A percentile compares a stretch with the other conserved stretches of the same genome.
Conservation (phyloP, 2,888 invertebrate species). For the Synanthedon tipuliformis region DNA sequence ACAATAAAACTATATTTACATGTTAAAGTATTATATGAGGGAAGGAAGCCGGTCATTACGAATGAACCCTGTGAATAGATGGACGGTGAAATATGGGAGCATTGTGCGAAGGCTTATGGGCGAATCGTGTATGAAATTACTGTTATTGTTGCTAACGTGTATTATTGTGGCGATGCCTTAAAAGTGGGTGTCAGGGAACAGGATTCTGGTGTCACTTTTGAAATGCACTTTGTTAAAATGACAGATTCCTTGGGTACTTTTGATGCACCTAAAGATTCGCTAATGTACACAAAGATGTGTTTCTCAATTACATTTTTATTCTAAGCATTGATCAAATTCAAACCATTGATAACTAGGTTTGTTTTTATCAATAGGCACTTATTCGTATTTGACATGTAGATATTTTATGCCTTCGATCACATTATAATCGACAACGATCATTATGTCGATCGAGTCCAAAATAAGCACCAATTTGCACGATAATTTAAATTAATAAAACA, state of each 20-base stretch:
- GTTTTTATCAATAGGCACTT: too few species aligned
- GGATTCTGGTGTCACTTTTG: not conserved
- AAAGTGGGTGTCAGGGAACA: not conserved
- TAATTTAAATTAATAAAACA: slow-evolving; percentile 42
- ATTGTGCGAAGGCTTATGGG: slow-evolving; percentile 29
- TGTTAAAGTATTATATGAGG: slow-evolving; percentile 33
- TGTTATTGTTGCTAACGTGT: slow-evolving; percentile 14
- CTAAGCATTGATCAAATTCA: too few species aligned
- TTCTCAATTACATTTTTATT: too few species aligned
- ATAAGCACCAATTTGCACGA: not conserved
- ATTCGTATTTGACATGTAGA: too few species aligned
- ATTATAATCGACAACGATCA: too few species aligned
- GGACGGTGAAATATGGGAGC: slow-evolving; percentile 25
- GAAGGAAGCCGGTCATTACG: slow-evolving; percentile 49
- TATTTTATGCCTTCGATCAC: too few species aligned
- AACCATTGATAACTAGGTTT: too few species aligned
- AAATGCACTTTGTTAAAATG: too few species aligned
- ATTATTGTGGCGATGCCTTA: not conserved
- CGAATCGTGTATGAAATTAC: slow-evolving; percentile 39
- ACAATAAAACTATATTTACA: slow-evolving; percentile 30
- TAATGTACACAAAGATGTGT: too few species aligned
- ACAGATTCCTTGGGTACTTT: too few species aligned
- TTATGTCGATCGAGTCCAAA: too few species aligned
- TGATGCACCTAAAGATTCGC: too few species aligned
- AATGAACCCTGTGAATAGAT: slow-evolving; percentile 23